Evolutionary conservation across 2,113 vertebrate genomes (phyloP), one percentile per base, ranked within the genome.

Genomic region (Nibea coibor): DNA sequence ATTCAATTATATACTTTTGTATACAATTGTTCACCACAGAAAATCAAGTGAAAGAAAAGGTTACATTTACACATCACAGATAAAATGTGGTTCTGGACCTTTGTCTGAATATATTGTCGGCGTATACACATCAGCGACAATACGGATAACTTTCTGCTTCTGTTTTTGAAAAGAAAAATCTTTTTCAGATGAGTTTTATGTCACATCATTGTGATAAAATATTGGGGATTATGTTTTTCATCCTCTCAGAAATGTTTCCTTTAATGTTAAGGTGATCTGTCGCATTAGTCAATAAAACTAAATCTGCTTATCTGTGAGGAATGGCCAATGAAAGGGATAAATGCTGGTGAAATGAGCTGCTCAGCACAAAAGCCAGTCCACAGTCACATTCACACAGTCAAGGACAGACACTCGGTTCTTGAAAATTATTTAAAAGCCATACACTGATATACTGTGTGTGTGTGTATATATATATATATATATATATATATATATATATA

Each of bases 351-450:
- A 88, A 80, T 51, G 48, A 80, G 57, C 43, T 22, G 64, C 57
- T 88, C 89, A 80, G 84, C 86, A 90, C 45, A 84, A 80, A 88
- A 82, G 75, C 78, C 53, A 73, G 75, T 16, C 1, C 10, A 26
- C 63, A 82, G 86, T 88, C 83, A 84, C 88, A 82, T 75, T 80
- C 65, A 26, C 75, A 72, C 64, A 26, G 81, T 78, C 78, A 87
- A 87, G 89, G 86, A 88, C 84, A 56, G n/a, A 64, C 1, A 56
- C 65, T 69, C 24, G n/a, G n/a, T 75, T 64, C 50, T 77, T 45
- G 50, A 19, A 53, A 43, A 22, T 70, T 22, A 70, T 74, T 86
- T 80, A 31, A 31, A 31, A 31, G 31, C n/a, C n/a, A n/a, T n/a
- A n/a, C n/a, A n/a, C n/a, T n/a, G n/a, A n/a, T n/a, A n/a, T n/a